Evolutionary conservation across 2,113 vertebrate species (phyloP).

Genomic region (Cepphus grylle): DNA sequence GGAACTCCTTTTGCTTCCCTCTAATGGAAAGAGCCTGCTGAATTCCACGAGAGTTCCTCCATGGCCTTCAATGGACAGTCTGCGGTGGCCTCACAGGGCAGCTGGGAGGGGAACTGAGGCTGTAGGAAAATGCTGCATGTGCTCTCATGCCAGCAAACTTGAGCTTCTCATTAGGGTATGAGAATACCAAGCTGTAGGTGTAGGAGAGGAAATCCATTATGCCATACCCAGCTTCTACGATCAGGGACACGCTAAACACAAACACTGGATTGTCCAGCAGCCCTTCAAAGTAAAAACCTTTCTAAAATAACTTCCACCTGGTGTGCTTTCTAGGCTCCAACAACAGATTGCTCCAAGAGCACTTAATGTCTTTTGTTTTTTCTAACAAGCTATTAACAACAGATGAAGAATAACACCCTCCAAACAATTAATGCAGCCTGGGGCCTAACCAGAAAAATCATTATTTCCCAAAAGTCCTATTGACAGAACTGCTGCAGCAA

Average conservation of each 20-base stretch:
- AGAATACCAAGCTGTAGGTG: not conserved
- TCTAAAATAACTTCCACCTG: slow-evolving; percentile 16
- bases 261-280: not conserved
- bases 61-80: not conserved
- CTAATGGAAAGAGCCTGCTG: not conserved
- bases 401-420: slow-evolving; percentile 3
- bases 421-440: slow-evolving; percentile 3
- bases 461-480: slow-evolving; percentile 23
- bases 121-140: not conserved
- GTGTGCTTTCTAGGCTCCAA: not conserved
- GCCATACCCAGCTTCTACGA: not conserved
- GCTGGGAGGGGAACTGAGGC: not conserved
- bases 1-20: not conserved
- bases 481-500: slow-evolving; percentile 3
- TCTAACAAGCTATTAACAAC: not conserved
- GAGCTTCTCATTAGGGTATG: not conserved
- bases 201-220: not conserved
- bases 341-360: not conserved
- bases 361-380: not conserved
- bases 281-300: not conserved
- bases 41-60: not conserved
- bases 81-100: not conserved
- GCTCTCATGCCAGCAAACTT: not conserved
- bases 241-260: not conserved
- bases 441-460: not conserved